Percentiles rank a stretch among this genome's conserved stretches.
Conservation (phyloP, 2,113 vertebrate species). For the Euleptes europaea region DNA sequence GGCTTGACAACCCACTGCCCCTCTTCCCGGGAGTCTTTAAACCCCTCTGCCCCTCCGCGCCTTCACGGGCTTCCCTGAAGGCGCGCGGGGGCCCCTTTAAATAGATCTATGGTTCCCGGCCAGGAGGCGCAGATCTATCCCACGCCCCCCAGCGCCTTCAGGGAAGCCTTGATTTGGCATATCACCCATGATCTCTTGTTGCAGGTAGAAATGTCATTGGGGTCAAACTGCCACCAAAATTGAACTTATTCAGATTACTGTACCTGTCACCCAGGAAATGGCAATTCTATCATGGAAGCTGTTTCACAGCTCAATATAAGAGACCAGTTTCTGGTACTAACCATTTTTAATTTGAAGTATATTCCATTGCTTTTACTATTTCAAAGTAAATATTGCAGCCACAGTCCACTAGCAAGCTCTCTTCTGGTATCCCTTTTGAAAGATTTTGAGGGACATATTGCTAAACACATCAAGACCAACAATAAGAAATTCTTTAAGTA, state of each 20-base stretch:
- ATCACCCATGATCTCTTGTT: background rate
- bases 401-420: background rate
- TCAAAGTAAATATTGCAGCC: background rate
- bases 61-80: too few species aligned
- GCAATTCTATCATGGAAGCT: background rate
- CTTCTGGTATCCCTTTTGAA: background rate
- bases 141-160: too few species aligned
- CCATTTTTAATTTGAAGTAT: background rate
- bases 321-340: background rate
- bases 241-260: background rate
- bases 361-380: background rate
- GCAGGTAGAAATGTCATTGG: background rate
- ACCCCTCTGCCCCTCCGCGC: too few species aligned
- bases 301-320: background rate
- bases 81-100: too few species aligned
- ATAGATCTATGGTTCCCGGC: too few species aligned
- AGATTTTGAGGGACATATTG: too few species aligned
- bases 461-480: too few species aligned
- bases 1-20: too few species aligned
- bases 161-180: background rate
- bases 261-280: too few species aligned
- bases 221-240: background rate
- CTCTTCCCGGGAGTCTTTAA: too few species aligned
- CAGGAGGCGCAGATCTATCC: too few species aligned
- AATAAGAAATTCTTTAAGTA: too few species aligned